Percentiles rank a stretch among this genome's conserved stretches.
phyloP scores from a whole-genome alignment of 2,113 vertebrate genomes.

The Fregetta grallaria region DNA sequence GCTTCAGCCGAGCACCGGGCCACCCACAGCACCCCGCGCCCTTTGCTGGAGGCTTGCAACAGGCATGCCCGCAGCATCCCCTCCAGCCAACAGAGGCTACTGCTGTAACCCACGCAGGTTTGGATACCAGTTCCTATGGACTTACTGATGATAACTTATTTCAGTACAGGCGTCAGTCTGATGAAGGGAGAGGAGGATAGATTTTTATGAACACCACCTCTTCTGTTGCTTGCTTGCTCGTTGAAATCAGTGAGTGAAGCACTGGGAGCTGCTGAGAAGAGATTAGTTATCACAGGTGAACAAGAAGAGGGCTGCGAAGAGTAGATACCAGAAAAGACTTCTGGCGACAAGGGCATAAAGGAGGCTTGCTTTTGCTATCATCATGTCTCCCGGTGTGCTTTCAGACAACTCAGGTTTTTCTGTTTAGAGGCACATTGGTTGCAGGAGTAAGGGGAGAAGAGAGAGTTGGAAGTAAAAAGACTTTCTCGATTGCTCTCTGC shows the following conservation, averaged over 20 bases:
- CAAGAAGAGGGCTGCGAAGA: conserved; percentile 27
- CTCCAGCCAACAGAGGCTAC: neutral
- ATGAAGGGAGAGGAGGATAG: neutral
- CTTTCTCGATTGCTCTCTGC: conserved; percentile 44
- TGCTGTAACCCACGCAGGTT: neutral
- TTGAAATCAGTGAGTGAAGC: conserved; percentile 53
- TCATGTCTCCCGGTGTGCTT: neutral
- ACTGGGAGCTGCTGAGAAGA: conserved; percentile 26
- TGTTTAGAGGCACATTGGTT: neutral
- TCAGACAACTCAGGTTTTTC: neutral
- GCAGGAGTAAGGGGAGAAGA: neutral
- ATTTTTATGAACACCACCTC: conserved; percentile 27
- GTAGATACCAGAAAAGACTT: conserved; percentile 42
- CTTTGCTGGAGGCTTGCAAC: neutral
- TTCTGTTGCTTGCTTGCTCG: neutral
- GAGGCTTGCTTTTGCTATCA: neutral
- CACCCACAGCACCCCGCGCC: neutral
- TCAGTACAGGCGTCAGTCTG: neutral
- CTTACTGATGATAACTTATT: neutral
- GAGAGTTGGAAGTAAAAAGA: neutral
- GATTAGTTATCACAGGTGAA: conserved; percentile 64
- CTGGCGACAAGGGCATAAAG: conserved; percentile 19
- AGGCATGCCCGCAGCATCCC: neutral
- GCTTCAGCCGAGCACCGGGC: neutral
- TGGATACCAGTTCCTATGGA: neutral